Evolutionary conservation across 2,888 invertebrate genomes (phyloP).

Genomic region (Caenorhabditis sp.): DNA sequence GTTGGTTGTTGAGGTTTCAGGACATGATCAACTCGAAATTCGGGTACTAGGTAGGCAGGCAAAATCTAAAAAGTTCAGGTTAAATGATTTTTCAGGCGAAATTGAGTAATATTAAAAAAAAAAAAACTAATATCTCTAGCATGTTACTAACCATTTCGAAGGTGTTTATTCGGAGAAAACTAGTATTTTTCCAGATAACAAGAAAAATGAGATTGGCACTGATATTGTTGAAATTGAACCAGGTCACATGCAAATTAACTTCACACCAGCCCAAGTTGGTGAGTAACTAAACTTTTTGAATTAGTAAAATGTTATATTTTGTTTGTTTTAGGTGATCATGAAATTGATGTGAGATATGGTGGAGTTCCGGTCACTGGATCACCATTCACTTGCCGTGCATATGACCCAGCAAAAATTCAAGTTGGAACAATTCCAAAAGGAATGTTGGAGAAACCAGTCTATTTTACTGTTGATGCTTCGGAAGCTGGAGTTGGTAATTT

Average conservation of each 20-base stretch:
- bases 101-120: neutral
- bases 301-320: neutral
- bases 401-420: constrained; percentile 82
- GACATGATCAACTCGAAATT: constrained; percentile 60
- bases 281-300: constrained; percentile 12
- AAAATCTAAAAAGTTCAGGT: neutral
- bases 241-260: constrained; percentile 77
- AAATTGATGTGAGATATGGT: constrained; percentile 71
- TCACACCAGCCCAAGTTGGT: constrained; percentile 85
- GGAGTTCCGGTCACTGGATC: constrained; percentile 81
- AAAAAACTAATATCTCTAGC: constrained; percentile 4
- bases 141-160: constrained; percentile 6
- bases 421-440: constrained; percentile 84
- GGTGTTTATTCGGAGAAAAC: neutral
- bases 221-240: constrained; percentile 60
- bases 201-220: constrained; percentile 55
- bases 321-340: constrained; percentile 79
- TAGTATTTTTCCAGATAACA: constrained; percentile 50
- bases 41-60: constrained; percentile 54
- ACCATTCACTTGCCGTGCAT: constrained; percentile 88
- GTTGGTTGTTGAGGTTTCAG: constrained; percentile 57
- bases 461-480: constrained; percentile 88
- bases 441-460: constrained; percentile 87
- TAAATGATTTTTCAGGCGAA: constrained; percentile 9
- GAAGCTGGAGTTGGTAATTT: constrained; percentile 97